Conservation (phyloP, 2,797 vertebrate genomes). For the Poliocrania exsul region DNA sequence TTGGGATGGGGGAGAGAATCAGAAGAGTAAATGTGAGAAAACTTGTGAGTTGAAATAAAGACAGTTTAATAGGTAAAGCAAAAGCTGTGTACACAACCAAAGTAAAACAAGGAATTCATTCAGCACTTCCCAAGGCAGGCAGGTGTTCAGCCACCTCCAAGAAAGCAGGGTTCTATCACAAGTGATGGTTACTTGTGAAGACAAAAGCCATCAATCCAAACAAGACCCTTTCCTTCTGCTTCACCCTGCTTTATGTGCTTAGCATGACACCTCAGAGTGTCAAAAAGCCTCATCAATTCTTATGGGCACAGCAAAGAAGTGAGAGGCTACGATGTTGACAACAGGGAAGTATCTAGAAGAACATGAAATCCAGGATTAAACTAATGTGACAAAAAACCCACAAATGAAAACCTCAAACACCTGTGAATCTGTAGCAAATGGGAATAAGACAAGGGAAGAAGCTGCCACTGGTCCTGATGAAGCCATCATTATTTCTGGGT, state of each 20-base stretch:
- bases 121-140: not conserved
- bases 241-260: not conserved
- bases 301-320: not conserved
- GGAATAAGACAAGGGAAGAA: not conserved
- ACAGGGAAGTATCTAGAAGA: not conserved
- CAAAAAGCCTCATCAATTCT: not conserved
- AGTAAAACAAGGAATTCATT: not conserved
- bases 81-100: not conserved
- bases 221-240: not conserved
- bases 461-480: not conserved
- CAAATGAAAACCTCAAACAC: not conserved
- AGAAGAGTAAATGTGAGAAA: not conserved
- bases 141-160: not conserved
- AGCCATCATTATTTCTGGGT: not conserved
- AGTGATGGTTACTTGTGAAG: not conserved
- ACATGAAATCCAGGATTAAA: not conserved
- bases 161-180: not conserved
- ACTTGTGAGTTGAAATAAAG: not conserved
- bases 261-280: not conserved
- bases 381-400: not conserved
- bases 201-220: not conserved
- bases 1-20: not conserved
- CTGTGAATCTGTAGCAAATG: not conserved
- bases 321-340: rapidly evolving
- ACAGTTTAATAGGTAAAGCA: not conserved